Percentiles rank a stretch among this genome's conserved stretches.
phyloP scores from a whole-genome alignment of 2,888 invertebrate genomes.

The Tenthredo livida region DNA sequence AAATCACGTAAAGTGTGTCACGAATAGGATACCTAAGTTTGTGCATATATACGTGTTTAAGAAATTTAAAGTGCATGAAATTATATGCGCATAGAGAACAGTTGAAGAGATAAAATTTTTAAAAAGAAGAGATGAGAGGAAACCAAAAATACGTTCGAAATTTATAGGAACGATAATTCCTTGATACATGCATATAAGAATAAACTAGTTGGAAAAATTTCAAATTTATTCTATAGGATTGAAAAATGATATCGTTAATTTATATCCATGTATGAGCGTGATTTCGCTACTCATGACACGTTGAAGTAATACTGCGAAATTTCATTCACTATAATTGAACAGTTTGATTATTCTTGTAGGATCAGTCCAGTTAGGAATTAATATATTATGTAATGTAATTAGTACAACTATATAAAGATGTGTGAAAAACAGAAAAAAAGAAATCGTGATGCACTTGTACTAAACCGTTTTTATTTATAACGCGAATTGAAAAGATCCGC shows the following conservation, averaged over 20 bases:
- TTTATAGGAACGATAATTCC: background rate
- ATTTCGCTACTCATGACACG: background rate
- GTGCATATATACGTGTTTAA: background rate
- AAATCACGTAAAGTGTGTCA: slow-evolving; percentile 3
- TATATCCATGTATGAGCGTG: background rate
- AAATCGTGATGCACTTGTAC: background rate
- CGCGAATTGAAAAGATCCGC: background rate
- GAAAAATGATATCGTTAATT: background rate
- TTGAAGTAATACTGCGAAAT: background rate
- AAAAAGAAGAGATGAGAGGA: background rate
- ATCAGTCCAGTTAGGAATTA: background rate
- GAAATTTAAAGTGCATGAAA: slow-evolving; percentile 1
- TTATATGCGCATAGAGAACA: background rate
- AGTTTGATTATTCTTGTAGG: background rate
- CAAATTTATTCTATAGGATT: background rate
- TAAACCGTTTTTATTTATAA: background rate
- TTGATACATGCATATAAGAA: background rate
- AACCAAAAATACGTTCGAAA: background rate
- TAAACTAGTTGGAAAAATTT: background rate
- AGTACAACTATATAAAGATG: background rate
- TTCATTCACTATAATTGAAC: background rate
- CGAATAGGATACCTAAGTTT: background rate
- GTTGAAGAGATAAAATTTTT: background rate
- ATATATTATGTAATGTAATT: background rate
- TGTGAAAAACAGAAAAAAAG: background rate